Percentiles rank a stretch among this genome's conserved stretches.
phyloP scores from a whole-genome alignment of 2,113 vertebrate species.

The Syngnathus scovelli region DNA sequence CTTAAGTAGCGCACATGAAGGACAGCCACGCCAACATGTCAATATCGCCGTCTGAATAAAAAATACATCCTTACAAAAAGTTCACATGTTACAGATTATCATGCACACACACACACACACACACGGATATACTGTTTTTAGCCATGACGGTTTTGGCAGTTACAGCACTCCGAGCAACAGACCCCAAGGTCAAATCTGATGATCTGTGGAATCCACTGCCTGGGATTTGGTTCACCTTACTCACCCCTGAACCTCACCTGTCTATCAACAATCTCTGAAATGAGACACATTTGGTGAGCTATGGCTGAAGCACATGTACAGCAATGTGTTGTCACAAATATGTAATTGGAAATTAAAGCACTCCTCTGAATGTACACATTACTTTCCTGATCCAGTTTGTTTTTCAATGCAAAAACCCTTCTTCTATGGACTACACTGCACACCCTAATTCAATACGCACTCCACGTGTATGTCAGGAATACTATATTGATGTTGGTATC shows the following conservation, averaged over 20 bases:
- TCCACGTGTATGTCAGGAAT: not conserved
- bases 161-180: constrained; percentile 14
- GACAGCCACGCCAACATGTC: constrained; percentile 22
- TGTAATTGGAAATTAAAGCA: not conserved
- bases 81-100: constrained; percentile 10
- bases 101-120: not conserved
- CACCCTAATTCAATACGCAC: not conserved
- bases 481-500: not conserved
- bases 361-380: not conserved
- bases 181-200: constrained; percentile 42
- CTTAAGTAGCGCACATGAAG: constrained; percentile 37
- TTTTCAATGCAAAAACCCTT: not conserved
- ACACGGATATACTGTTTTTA: not conserved
- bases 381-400: not conserved
- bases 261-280: constrained; percentile 27
- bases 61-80: not conserved
- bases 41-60: constrained; percentile 11
- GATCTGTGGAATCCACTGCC: constrained; percentile 31
- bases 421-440: no score
- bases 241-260: constrained; percentile 14
- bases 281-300: constrained; percentile 21
- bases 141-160: constrained; percentile 4
- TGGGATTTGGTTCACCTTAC: constrained; percentile 13
- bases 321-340: not conserved
- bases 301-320: constrained; percentile 6